Evolutionary conservation across 2,113 vertebrate genomes (phyloP).

Genomic region (Emberiza fucata): DNA sequence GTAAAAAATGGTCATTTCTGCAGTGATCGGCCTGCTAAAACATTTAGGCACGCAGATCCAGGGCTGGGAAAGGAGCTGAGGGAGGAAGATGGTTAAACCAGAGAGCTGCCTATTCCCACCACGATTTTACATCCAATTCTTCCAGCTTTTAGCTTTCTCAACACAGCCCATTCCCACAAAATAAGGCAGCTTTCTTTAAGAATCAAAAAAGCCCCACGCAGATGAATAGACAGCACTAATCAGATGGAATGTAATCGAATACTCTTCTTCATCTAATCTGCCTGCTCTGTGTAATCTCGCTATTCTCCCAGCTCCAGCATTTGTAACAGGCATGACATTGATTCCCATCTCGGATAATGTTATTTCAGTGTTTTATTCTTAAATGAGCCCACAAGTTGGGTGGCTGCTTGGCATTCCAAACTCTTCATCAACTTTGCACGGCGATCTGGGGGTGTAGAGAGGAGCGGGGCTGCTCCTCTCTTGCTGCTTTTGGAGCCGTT

Average conservation of each 20-base stretch:
- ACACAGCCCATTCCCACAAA: not conserved
- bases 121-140: not conserved
- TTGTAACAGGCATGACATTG: conserved; percentile 41
- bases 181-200: not conserved
- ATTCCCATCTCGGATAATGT: conserved; percentile 21
- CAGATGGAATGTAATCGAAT: conserved; percentile 15
- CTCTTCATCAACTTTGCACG: not conserved
- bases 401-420: conserved; percentile 39
- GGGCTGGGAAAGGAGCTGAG: not conserved
- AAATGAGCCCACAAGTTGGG: conserved; percentile 11
- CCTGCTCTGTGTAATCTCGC: conserved; percentile 19
- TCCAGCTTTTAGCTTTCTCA: not conserved
- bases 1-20: not conserved
- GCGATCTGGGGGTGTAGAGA: not conserved
- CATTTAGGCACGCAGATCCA: not conserved
- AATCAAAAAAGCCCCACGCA: not conserved
- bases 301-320: conserved; percentile 11
- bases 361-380: conserved; percentile 36
- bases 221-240: conserved; percentile 38
- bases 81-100: not conserved
- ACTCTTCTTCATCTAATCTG: conserved; percentile 44
- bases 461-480: not conserved
- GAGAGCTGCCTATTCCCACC: not conserved
- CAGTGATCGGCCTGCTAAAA: not conserved
- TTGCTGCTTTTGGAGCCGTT: not conserved